Percentiles rank a stretch among this genome's conserved stretches.
These are phyloP conservation scores for Pterostichus madidus DNA, from an alignment of 2,888 invertebrate species.

Conservation along the genomic window DNA sequence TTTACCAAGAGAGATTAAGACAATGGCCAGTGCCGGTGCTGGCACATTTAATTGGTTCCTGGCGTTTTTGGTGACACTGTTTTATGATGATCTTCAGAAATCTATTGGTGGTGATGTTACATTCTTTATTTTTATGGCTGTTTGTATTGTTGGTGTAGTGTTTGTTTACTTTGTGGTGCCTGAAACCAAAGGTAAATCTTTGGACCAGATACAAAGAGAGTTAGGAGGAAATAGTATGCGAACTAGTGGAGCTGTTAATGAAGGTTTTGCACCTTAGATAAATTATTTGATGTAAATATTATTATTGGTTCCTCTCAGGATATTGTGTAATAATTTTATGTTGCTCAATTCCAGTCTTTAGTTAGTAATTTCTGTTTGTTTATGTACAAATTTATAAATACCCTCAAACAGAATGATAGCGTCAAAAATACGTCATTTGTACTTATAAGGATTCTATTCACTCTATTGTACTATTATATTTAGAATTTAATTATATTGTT, in stretches of 20 bases:
- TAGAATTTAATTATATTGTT: slow-evolving; percentile 52
- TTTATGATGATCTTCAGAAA: slow-evolving; percentile 81
- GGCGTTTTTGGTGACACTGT: slow-evolving; percentile 89
- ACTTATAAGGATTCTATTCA: slow-evolving; percentile 44
- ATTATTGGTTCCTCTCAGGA: slow-evolving; percentile 32
- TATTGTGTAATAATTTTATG: slow-evolving; percentile 44
- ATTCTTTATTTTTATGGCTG: slow-evolving; percentile 87
- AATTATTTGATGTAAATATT: too few species aligned
- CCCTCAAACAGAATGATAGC: background rate
- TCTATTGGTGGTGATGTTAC: slow-evolving; percentile 82
- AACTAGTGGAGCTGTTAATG: slow-evolving; percentile 54
- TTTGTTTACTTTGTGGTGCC: slow-evolving; percentile 85
- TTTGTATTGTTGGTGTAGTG: slow-evolving; percentile 82
- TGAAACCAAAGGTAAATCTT: slow-evolving; percentile 85
- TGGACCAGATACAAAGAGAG: slow-evolving; percentile 83
- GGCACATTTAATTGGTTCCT: slow-evolving; percentile 91
- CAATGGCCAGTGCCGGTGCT: slow-evolving; percentile 87
- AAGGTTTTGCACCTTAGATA: slow-evolving; percentile 56
- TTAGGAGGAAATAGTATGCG: slow-evolving; percentile 73
- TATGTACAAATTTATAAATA: slow-evolving; percentile 52
- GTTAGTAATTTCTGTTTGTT: slow-evolving; percentile 19
- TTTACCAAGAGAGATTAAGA: slow-evolving; percentile 89
- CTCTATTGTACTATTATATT: slow-evolving; percentile 10
- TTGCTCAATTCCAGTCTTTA: slow-evolving; percentile 45
- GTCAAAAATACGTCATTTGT: slow-evolving; percentile 40